phyloP scores from a whole-genome alignment of 2,797 vertebrate genomes.

The Cossypha polioptera region DNA sequence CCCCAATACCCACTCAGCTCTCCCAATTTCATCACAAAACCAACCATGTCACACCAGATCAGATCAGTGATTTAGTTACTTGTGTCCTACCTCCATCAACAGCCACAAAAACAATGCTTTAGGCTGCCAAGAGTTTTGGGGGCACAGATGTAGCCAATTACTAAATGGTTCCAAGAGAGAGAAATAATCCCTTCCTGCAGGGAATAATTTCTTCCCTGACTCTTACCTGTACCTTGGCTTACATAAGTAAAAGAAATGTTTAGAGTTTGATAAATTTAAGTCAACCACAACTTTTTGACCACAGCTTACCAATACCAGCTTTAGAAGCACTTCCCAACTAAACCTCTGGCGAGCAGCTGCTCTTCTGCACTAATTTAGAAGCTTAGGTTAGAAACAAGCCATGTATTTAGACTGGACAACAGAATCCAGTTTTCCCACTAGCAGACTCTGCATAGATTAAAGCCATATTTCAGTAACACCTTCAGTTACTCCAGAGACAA shows the following conservation, averaged over 20 bases:
- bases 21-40: neutral
- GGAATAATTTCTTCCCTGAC: neutral
- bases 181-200: constrained; percentile 14
- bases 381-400: neutral
- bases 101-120: neutral
- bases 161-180: neutral
- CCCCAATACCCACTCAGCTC: accelerated
- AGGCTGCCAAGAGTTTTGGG: neutral
- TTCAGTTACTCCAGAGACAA: neutral
- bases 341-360: neutral
- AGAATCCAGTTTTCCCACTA: neutral
- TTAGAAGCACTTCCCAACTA: neutral
- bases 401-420: neutral
- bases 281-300: neutral
- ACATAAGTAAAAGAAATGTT: neutral
- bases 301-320: neutral
- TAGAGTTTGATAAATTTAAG: neutral
- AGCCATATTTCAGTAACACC: neutral
- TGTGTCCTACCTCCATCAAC: neutral
- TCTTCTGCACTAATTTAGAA: neutral
- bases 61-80: neutral
- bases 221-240: neutral
- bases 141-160: constrained; percentile 41
- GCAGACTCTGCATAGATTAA: neutral
- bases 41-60: neutral